Evolutionary conservation across 2,888 invertebrate genomes (phyloP).

Genomic region (Monoplex corrugatus): DNA sequence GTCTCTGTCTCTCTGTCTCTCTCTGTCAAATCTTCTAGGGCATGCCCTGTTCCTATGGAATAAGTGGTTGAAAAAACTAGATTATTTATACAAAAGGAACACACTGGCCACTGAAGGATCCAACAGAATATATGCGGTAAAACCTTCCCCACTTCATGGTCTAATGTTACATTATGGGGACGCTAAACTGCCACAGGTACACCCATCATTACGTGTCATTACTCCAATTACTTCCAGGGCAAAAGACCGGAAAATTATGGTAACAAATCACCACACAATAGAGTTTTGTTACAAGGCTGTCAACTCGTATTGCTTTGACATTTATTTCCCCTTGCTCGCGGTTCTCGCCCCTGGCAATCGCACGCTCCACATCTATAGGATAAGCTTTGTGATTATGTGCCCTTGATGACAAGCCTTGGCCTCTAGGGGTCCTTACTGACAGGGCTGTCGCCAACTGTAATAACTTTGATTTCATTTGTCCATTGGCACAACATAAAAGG

Average conservation of each 20-base stretch:
- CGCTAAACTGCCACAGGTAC: too few relatives aligned
- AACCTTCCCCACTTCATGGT: too few relatives aligned
- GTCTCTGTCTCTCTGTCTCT: background rate
- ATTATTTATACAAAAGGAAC: background rate
- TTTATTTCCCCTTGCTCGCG: background rate
- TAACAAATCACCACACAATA: background rate
- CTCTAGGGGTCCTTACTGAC: slow-evolving; percentile 26
- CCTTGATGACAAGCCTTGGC: slow-evolving; percentile 21
- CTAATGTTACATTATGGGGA: too few relatives aligned
- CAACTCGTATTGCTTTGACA: background rate
- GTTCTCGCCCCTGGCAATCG: background rate
- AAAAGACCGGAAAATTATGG: background rate
- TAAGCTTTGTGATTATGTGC: slow-evolving; percentile 29
- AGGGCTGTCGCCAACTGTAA: background rate
- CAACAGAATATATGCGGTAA: too few relatives aligned
- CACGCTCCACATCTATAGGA: background rate
- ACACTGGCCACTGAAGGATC: background rate
- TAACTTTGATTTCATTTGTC: background rate
- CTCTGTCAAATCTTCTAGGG: too few relatives aligned
- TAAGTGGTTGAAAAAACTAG: too few relatives aligned
- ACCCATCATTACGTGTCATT: too few relatives aligned
- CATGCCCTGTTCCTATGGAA: too few relatives aligned
- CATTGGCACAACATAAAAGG: background rate
- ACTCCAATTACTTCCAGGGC: background rate
- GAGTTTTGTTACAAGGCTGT: background rate